Evolutionary conservation across 2,888 invertebrate species (phyloP), one percentile per base, ranked within the genome.

Genomic region (Mesorhabditis sp.): DNA sequence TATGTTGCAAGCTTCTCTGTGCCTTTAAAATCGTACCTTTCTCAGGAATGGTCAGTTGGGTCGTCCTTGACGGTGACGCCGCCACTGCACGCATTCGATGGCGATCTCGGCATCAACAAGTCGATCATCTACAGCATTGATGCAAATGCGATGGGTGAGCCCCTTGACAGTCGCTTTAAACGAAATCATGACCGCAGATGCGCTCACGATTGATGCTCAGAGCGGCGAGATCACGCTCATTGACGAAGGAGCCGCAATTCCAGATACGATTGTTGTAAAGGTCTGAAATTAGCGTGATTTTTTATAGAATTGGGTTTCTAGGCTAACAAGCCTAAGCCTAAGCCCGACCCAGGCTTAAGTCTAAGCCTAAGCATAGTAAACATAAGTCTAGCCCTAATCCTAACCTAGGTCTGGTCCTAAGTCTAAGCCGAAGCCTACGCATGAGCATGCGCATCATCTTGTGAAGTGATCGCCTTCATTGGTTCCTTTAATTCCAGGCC

Each of bases 91-190:
- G 58, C 58, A 13, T 10, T 50, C n/a, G 58, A 50, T 50, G 58
- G 58, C 2, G 58, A 50, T 50, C n/a, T 50, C 58, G 58, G 58
- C n/a, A 50, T 50, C n/a, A 50, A 50, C 58, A 50, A 50, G 58
- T 13, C 58, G 7, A 50, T 50, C n/a, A 50, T 50, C 1, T 50
- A 50, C 58, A 50, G 58, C 7, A 10, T 50, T 50, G 58, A 50
- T 50, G 58, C 58, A 2, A 50, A 50, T 50, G 58, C 58, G n/a
- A 50, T 50, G 58, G 58, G 58, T 50, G n/a, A 50, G 7, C 2
- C 28, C 28, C n/a, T 50, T 50, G 58, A 2, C 7, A 50, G 58
- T 50, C n/a, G 1, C 1, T 50, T 50, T 50, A n/a, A 13, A 13
- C 28, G 28, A 28, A 28, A 28, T 28, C 28, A 1, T 28, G 28